A percentile compares a stretch with the other conserved stretches of the same genome.
Evolutionary conservation across 2,113 vertebrate genomes (phyloP).

Genomic region (Gavia stellata): DNA sequence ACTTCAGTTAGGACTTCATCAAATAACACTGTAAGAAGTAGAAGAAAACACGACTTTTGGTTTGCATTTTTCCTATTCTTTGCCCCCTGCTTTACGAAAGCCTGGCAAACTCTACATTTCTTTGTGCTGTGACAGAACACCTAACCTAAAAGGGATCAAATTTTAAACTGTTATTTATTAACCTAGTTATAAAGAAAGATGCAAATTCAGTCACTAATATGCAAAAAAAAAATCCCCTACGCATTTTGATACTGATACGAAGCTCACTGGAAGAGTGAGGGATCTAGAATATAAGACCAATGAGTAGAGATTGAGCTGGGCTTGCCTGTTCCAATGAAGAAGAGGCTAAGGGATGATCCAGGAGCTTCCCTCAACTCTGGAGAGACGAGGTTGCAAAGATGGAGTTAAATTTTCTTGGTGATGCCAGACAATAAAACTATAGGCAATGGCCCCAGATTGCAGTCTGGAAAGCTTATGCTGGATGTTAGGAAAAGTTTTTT

Average conservation of each 20-base stretch:
- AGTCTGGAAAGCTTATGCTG: background rate
- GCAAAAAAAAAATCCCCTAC: rapidly evolving
- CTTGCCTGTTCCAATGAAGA: background rate
- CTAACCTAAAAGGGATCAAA: background rate
- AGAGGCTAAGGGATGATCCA: background rate
- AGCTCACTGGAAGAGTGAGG: background rate
- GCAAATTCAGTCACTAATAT: background rate
- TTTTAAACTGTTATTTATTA: background rate
- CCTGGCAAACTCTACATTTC: background rate
- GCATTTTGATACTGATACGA: background rate
- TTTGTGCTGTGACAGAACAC: background rate
- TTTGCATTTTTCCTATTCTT: background rate
- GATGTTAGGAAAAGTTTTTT: background rate
- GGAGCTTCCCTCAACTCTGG: background rate
- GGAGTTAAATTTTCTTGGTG: background rate
- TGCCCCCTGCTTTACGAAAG: background rate
- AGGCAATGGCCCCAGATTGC: background rate
- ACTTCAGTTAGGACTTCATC: background rate
- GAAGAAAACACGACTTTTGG: background rate
- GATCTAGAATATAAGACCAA: background rate
- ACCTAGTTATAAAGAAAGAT: background rate
- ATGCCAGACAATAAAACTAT: background rate
- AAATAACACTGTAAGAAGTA: background rate
- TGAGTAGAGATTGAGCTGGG: background rate
- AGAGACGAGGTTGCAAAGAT: background rate